These are phyloP conservation scores for Cyclopterus lumpus DNA, from an alignment of 2,797 vertebrate species.

Conservation along the genomic window DNA sequence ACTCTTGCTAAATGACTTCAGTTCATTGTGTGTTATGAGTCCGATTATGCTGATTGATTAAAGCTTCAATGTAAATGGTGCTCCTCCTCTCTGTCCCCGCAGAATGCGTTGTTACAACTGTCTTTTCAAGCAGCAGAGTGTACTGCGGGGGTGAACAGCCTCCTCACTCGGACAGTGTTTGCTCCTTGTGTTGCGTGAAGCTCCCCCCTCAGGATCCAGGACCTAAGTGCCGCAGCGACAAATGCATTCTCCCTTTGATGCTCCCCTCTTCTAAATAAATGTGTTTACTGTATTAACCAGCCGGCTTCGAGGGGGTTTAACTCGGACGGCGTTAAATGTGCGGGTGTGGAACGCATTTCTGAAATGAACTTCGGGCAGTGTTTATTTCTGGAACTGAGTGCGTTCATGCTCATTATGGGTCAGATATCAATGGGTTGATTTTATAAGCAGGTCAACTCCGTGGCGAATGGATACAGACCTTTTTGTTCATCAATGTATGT, in stretches of 20 bases:
- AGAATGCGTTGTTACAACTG: slow-evolving; percentile 47
- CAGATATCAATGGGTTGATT: slow-evolving; percentile 32
- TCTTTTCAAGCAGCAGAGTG: slow-evolving; percentile 44
- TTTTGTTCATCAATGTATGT: not conserved
- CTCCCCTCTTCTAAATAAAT: slow-evolving; percentile 79
- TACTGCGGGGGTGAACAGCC: slow-evolving; percentile 31
- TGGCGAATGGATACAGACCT: not conserved
- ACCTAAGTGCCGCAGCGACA: slow-evolving; percentile 73
- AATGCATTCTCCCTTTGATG: slow-evolving; percentile 68
- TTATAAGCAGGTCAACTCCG: slow-evolving; percentile 41
- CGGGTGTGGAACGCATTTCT: slow-evolving; percentile 30
- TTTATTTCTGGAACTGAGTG: slow-evolving; percentile 32
- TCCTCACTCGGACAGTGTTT: slow-evolving; percentile 45
- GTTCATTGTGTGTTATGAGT: slow-evolving; percentile 46
- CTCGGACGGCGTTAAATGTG: slow-evolving; percentile 14
- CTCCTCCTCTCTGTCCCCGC: slow-evolving; percentile 68
- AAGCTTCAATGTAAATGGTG: slow-evolving; percentile 80
- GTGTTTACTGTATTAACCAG: slow-evolving; percentile 74
- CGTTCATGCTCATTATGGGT: slow-evolving; percentile 21
- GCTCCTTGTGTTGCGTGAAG: slow-evolving; percentile 68
- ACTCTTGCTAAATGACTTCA: slow-evolving; percentile 56
- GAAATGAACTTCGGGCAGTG: slow-evolving; percentile 38
- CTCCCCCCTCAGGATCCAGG: slow-evolving; percentile 72
- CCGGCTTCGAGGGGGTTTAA: slow-evolving; percentile 52
- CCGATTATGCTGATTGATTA: slow-evolving; percentile 52